A percentile compares a stretch with the other conserved stretches of the same genome.
Evolutionary conservation across 2,888 invertebrate species (phyloP).

Genomic region (Andrena bucephala): DNA sequence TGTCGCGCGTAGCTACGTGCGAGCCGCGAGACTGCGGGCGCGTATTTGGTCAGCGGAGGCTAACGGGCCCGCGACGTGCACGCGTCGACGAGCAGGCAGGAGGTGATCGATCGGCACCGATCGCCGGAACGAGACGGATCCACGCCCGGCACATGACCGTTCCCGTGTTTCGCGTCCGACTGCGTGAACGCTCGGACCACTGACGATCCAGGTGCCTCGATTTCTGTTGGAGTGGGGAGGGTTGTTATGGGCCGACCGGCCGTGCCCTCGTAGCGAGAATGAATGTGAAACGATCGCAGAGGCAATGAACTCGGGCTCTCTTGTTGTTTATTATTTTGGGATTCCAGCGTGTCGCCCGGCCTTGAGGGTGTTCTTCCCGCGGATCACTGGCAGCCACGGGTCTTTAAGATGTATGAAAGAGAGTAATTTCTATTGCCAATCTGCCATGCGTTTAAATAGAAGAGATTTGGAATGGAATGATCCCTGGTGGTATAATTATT

Average conservation of each 20-base stretch:
- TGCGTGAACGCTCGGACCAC: constrained; percentile 12
- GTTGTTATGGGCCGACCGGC: background rate
- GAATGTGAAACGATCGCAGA: background rate
- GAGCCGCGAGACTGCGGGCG: constrained; percentile 33
- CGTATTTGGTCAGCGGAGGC: constrained; percentile 47
- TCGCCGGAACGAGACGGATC: constrained; percentile 46
- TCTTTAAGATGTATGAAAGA: too few species aligned
- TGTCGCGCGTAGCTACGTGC: constrained; percentile 53
- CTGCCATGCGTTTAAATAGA: too few species aligned
- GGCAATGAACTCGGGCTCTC: background rate
- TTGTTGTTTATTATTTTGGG: background rate
- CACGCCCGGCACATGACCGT: constrained; percentile 10
- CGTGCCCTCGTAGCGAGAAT: constrained; percentile 8
- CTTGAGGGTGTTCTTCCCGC: too few species aligned
- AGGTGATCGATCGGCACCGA: constrained; percentile 28
- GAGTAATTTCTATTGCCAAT: too few species aligned
- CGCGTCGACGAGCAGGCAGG: constrained; percentile 15
- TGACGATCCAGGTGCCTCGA: constrained; percentile 25
- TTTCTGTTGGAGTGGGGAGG: background rate
- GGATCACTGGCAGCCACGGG: too few species aligned
- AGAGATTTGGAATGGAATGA: too few species aligned
- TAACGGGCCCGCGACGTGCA: constrained; percentile 51
- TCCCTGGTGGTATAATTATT: too few species aligned
- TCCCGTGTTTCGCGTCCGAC: constrained; percentile 19
- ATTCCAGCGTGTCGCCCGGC: too few species aligned